Evolutionary conservation across 2,888 invertebrate genomes (phyloP).

Genomic region (Drosophila subquinaria): DNA sequence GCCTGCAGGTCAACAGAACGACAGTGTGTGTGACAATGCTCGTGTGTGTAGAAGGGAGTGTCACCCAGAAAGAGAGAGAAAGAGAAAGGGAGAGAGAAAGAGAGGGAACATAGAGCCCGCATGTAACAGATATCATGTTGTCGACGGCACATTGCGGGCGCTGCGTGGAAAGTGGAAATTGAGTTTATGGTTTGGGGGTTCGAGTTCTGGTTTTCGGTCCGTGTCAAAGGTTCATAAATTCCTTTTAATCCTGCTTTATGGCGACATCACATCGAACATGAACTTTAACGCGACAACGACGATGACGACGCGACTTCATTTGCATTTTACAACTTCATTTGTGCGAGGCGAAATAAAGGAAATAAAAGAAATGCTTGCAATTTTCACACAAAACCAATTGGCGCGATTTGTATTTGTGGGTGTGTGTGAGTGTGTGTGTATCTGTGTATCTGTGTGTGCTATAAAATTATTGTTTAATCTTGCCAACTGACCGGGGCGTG

Average conservation of each 20-base stretch:
- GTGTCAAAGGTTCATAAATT: slow-evolving; percentile 82
- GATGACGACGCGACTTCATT: slow-evolving; percentile 67
- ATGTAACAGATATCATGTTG: slow-evolving; percentile 67
- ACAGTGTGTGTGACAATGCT: slow-evolving; percentile 34
- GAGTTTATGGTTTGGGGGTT: slow-evolving; percentile 10
- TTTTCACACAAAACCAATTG: slow-evolving; percentile 70
- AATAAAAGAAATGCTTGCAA: slow-evolving; percentile 67
- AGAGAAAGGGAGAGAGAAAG: neutral
- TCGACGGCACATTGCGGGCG: slow-evolving; percentile 27
- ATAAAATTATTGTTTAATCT: slow-evolving; percentile 74
- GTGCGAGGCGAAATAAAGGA: slow-evolving; percentile 53
- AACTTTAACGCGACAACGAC: slow-evolving; percentile 73
- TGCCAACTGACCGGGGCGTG: slow-evolving; percentile 55
- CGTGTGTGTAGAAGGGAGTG: slow-evolving; percentile 22
- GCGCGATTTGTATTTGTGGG: slow-evolving; percentile 41
- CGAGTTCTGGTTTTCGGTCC: slow-evolving; percentile 46
- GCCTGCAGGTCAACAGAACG: slow-evolving; percentile 59
- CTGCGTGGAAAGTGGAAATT: slow-evolving; percentile 18
- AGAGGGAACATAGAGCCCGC: slow-evolving; percentile 43
- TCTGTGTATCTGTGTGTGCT: slow-evolving; percentile 32
- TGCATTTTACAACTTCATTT: slow-evolving; percentile 81
- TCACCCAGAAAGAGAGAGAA: neutral
- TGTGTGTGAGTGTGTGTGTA: slow-evolving; percentile 19
- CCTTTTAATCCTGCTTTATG: slow-evolving; percentile 80
- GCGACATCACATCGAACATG: slow-evolving; percentile 81